phyloP scores from a whole-genome alignment of 2,113 vertebrate species.

The Mola mola region DNA sequence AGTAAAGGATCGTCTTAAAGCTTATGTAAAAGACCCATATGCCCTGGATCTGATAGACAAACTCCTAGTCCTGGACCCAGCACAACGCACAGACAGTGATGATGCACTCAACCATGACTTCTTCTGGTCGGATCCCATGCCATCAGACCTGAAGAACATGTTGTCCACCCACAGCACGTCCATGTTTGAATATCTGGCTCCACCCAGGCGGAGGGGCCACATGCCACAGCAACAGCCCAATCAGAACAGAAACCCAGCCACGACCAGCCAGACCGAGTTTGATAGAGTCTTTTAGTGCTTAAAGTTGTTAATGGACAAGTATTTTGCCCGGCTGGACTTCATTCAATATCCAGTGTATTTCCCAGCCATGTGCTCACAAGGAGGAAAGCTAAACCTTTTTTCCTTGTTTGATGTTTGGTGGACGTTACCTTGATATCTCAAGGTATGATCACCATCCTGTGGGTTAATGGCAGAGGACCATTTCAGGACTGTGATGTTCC shows the following conservation, averaged over 20 bases:
- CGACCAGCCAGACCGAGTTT: conserved; percentile 96
- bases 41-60: conserved; percentile 96
- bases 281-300: conserved; percentile 88
- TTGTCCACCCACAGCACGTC: conserved; percentile 97
- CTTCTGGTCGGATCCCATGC: conserved; percentile 99
- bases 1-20: conserved; percentile 97
- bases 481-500: neutral
- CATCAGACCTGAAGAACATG: conserved; percentile 98
- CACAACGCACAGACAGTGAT: conserved; percentile 93
- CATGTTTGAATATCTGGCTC: conserved; percentile 98
- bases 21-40: conserved; percentile 96
- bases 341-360: too few relatives aligned
- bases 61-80: conserved; percentile 94
- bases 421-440: too few relatives aligned
- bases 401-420: too few relatives aligned
- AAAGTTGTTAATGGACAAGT: neutral
- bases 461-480: too few relatives aligned
- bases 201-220: conserved; percentile 90
- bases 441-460: too few relatives aligned
- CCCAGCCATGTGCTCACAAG: too few relatives aligned
- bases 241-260: conserved; percentile 91
- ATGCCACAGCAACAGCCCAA: conserved; percentile 95
- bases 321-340: too few relatives aligned
- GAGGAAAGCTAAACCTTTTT: too few relatives aligned
- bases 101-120: conserved; percentile 98